Conservation (phyloP, 2,797 vertebrate genomes). For the Hoplostethus mediterraneus region DNA sequence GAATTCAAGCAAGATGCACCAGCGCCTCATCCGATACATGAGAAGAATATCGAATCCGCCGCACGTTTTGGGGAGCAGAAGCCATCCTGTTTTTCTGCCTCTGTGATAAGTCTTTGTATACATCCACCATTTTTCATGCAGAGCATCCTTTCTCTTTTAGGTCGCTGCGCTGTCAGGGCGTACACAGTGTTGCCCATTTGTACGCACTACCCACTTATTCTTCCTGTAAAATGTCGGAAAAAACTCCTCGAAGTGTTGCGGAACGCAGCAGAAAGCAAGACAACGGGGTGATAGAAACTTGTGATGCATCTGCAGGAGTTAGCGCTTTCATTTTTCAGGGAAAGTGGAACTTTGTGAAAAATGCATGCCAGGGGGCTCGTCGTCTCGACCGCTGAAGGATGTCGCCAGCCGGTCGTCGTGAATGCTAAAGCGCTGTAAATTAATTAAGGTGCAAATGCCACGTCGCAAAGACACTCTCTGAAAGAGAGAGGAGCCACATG, state of each 20-base stretch:
- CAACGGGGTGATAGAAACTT: conserved; percentile 4
- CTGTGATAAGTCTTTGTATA: conserved; percentile 25
- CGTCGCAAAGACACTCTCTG: conserved; percentile 43
- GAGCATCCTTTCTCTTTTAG: conserved; percentile 29
- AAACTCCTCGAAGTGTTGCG: conserved; percentile 14
- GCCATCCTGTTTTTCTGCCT: conserved; percentile 29
- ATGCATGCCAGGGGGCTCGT: background rate
- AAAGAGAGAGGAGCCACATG: conserved; percentile 21
- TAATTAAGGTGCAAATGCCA: conserved; percentile 67
- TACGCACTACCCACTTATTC: conserved; percentile 44
- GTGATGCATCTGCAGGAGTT: conserved; percentile 37
- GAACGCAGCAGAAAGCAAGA: conserved; percentile 18
- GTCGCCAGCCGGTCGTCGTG: conserved; percentile 59
- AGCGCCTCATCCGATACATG: conserved; percentile 26
- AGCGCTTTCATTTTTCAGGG: conserved; percentile 33
- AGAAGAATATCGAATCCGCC: conserved; percentile 39
- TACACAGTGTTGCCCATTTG: conserved; percentile 53
- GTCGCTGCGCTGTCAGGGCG: conserved; percentile 40
- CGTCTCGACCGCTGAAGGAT: conserved; percentile 60
- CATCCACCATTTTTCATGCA: conserved; percentile 26
- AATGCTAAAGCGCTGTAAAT: conserved; percentile 70
- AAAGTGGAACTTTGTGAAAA: conserved; percentile 33
- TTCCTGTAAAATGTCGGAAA: conserved; percentile 10
- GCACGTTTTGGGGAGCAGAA: background rate
- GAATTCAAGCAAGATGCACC: conserved; percentile 56